Evolutionary conservation across 1,140 invertebrate species (phyloP), one percentile per base, ranked within the genome.

Genomic region (Anastrepha ludens): DNA sequence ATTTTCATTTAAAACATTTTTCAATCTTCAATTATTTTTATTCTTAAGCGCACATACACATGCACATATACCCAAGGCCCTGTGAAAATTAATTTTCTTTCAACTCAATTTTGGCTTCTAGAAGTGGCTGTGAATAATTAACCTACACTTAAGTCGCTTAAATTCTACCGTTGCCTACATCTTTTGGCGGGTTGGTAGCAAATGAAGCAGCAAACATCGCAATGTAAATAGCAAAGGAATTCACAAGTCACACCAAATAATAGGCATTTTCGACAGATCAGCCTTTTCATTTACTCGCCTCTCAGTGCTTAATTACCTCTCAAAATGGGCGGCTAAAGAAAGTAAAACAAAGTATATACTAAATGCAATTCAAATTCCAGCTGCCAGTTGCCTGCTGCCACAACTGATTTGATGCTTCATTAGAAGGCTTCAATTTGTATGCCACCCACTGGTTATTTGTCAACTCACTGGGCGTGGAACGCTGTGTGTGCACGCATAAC

Each of bases 371-470:
- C 65, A 67, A 67, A 64, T 20, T 17, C 62, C 62, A 64, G 20
- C 20, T 64, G n/a, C n/a, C 29, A 29, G 29, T 29, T 58, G 13
- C 55, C 55, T 67, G 65, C 15, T n/a, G 65, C 9, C 65, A 1
- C 29, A 20, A 64, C 65, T 67, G 20, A 67, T 67, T 29, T 67
- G 65, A 8, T 8, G 65, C 20, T 67, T 67, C 65, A 67, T 67
- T 67, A 67, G 29, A 67, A 41, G 65, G 29, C 8, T 9, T 39
- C 29, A 3, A 7, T 64, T 64, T 64, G 62, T 64, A 20, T 20
- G 62, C 3, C 17, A 9, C 7, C n/a, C 29, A 29, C 65, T 29
- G 29, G 29, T 29, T 29, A 67, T 67, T 67, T 67, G 11, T 39
- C 65, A 39, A 67, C 11, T 15, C 8, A 41, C 13, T 41, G 29